A percentile compares a stretch with the other conserved stretches of the same genome.
phyloP scores from a whole-genome alignment of 2,113 vertebrate genomes.

The Leptocoma aspasia region DNA sequence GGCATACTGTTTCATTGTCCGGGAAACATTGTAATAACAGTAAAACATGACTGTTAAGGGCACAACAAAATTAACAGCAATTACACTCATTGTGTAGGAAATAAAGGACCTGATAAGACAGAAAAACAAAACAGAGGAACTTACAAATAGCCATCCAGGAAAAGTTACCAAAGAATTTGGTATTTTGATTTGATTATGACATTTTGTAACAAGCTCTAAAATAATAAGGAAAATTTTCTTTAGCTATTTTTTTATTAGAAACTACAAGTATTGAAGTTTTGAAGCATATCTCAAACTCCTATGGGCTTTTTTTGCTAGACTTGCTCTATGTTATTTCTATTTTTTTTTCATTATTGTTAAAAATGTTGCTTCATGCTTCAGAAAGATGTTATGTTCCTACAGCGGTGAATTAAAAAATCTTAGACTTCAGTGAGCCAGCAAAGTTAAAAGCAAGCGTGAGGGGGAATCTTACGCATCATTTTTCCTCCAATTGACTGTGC shows the following conservation, averaged over 20 bases:
- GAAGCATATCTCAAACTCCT: neutral
- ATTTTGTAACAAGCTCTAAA: neutral
- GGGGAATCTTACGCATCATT: slow-evolving; percentile 84
- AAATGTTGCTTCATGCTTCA: neutral
- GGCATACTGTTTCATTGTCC: slow-evolving; percentile 77
- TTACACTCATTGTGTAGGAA: slow-evolving; percentile 94
- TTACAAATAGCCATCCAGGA: slow-evolving; percentile 35
- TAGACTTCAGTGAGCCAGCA: neutral
- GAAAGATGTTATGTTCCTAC: neutral
- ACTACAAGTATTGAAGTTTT: neutral
- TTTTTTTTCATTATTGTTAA: neutral
- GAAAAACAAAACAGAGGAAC: slow-evolving; percentile 55
- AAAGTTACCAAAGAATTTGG: neutral
- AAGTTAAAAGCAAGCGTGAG: neutral
- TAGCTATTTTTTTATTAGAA: neutral
- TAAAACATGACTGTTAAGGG: slow-evolving; percentile 93
- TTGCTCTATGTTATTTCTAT: neutral
- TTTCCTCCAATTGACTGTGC: slow-evolving; percentile 94
- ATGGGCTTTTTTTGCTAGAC: neutral
- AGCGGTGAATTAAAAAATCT: neutral
- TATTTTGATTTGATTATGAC: neutral
- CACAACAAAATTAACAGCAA: slow-evolving; percentile 87
- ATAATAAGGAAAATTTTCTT: neutral
- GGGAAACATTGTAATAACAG: slow-evolving; percentile 92
- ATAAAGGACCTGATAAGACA: slow-evolving; percentile 86